A percentile compares a stretch with the other conserved stretches of the same genome.
Evolutionary conservation across 2,888 invertebrate genomes (phyloP).

Genomic region (Sialis fuliginosa): DNA sequence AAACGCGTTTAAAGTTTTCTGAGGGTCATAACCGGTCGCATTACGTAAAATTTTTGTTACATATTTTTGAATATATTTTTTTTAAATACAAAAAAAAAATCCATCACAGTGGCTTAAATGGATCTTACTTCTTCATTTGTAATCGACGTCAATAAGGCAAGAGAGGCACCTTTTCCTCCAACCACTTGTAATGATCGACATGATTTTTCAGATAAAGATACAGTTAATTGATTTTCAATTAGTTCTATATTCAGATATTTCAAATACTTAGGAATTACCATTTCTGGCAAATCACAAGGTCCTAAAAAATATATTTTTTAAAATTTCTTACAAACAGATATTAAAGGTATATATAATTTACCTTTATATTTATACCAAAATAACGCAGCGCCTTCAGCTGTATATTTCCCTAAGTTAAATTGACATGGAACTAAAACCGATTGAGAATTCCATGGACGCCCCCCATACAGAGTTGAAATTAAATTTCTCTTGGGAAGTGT

Average conservation of each 20-base stretch:
- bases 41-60: no score
- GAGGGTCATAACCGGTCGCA: no score
- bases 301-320: neutral
- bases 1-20: no score
- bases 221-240: constrained; percentile 18
- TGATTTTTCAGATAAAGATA: constrained; percentile 27
- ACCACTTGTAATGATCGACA: constrained; percentile 37
- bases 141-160: constrained; percentile 39
- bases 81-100: no score
- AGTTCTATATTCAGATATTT: constrained; percentile 17
- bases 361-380: constrained; percentile 21
- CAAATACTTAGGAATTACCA: constrained; percentile 11
- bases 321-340: neutral
- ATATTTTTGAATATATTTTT: no score
- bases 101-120: no score
- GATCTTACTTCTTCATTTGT: neutral
- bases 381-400: constrained; percentile 23
- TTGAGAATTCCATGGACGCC: constrained; percentile 18
- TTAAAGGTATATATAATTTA: constrained; percentile 5
- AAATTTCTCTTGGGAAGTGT: constrained; percentile 11
- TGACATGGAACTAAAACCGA: constrained; percentile 15
- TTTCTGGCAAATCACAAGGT: neutral
- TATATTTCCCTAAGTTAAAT: constrained; percentile 19
- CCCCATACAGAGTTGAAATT: constrained; percentile 13
- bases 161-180: constrained; percentile 66